Conservation (phyloP, 35 echinoderm and acorn worm genomes). For the Eucidaris tribuloides region DNA sequence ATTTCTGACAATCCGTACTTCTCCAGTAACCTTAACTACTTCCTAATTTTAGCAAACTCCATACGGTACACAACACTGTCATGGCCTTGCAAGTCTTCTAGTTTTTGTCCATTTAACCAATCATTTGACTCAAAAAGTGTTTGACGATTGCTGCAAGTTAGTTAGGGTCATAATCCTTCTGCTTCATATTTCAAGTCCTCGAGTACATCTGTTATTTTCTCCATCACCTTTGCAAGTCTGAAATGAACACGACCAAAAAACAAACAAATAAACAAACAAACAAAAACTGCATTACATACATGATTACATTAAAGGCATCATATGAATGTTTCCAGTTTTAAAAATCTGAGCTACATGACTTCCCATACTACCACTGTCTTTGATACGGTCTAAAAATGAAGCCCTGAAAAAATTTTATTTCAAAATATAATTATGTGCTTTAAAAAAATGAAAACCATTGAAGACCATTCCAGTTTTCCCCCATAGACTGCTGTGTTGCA, state of each 20-base stretch:
- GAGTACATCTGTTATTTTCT: conserved; percentile 31
- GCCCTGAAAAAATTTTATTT: too few relatives aligned
- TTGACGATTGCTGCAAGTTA: too few relatives aligned
- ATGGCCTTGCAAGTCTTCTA: background rate
- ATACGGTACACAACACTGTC: background rate
- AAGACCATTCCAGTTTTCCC: too few relatives aligned
- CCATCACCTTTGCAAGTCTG: conserved; percentile 16
- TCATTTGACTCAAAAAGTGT: too few relatives aligned
- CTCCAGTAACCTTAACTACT: too few relatives aligned
- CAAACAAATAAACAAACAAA: background rate
- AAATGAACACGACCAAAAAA: background rate
- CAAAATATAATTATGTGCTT: too few relatives aligned
- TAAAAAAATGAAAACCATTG: too few relatives aligned
- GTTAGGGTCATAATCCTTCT: conserved; percentile 17
- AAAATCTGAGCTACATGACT: too few relatives aligned
- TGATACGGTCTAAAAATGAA: background rate
- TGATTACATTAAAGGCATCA: background rate
- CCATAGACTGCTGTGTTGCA: too few relatives aligned
- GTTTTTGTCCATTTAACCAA: background rate
- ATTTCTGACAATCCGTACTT: background rate
- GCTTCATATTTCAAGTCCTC: conserved; percentile 53
- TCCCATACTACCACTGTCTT: too few relatives aligned
- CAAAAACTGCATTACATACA: background rate
- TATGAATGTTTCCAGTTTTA: background rate
- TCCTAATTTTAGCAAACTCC: background rate